Evolutionary conservation across 2,797 vertebrate species (phyloP).

Genomic region (Eleutherodactylus coqui): DNA sequence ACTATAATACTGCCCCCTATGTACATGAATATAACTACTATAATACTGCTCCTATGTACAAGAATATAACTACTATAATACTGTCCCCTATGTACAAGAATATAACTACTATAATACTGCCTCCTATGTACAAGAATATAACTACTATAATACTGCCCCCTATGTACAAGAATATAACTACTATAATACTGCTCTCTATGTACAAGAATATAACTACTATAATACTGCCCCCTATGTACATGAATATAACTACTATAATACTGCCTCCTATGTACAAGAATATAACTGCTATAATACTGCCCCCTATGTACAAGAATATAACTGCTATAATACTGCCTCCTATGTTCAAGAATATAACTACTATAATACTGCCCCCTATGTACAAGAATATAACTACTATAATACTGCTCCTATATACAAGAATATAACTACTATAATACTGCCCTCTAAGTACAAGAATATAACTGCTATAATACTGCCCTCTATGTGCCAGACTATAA

Average conservation of each 20-base stretch:
- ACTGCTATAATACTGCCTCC: not conserved
- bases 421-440: not conserved
- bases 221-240: no score
- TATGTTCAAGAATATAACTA: not conserved
- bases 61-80: constrained; percentile 4
- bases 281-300: constrained; percentile 1
- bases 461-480: not conserved
- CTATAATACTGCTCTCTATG: not conserved
- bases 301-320: not conserved
- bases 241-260: constrained; percentile 4
- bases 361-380: not conserved
- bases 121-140: constrained; percentile 5
- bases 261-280: not conserved
- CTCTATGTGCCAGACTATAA: not conserved
- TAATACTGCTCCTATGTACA: not conserved
- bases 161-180: constrained; percentile 1
- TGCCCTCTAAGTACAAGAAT: not conserved
- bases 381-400: constrained; percentile 20
- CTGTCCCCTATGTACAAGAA: not conserved
- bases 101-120: not conserved
- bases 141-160: constrained; percentile 4
- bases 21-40: constrained; percentile 3
- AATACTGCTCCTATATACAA: not conserved
- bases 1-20: not conserved
- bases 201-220: not conserved